Conservation (phyloP, 2,113 vertebrate species). For the Mellivora capensis region DNA sequence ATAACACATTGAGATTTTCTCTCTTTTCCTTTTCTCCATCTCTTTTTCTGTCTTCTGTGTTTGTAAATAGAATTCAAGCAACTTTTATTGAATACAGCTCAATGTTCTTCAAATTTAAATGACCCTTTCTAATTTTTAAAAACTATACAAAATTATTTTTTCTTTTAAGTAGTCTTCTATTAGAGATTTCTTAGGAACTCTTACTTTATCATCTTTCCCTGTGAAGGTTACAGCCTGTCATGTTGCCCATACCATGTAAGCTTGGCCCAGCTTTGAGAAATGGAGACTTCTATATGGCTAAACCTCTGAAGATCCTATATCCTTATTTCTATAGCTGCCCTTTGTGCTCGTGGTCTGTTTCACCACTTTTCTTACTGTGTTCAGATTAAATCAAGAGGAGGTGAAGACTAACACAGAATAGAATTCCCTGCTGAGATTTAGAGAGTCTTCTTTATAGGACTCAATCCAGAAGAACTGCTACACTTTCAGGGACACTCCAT, state of each 20-base stretch:
- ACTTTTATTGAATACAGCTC: neutral
- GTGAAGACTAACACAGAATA: neutral
- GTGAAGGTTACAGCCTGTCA: neutral
- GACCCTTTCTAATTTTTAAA: neutral
- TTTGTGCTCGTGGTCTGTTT: neutral
- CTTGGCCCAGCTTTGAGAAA: neutral
- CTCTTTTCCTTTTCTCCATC: neutral
- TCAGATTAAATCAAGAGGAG: conserved; percentile 1
- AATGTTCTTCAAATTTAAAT: neutral
- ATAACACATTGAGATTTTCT: neutral
- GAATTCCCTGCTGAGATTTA: neutral
- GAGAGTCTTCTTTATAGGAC: neutral
- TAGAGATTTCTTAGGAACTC: neutral
- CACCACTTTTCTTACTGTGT: neutral
- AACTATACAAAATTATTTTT: neutral
- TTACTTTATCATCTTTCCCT: neutral
- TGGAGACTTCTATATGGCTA: neutral
- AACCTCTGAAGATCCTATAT: neutral
- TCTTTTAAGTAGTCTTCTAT: neutral
- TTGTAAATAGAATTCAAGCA: conserved; percentile 20
- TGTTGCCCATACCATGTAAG: neutral
- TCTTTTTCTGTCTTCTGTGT: neutral
- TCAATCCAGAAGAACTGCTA: neutral
- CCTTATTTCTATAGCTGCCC: neutral
- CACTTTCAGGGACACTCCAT: neutral